Base-by-base conservation (phyloP, 2,888 invertebrate species). In the Monoplex corrugatus region DNA sequence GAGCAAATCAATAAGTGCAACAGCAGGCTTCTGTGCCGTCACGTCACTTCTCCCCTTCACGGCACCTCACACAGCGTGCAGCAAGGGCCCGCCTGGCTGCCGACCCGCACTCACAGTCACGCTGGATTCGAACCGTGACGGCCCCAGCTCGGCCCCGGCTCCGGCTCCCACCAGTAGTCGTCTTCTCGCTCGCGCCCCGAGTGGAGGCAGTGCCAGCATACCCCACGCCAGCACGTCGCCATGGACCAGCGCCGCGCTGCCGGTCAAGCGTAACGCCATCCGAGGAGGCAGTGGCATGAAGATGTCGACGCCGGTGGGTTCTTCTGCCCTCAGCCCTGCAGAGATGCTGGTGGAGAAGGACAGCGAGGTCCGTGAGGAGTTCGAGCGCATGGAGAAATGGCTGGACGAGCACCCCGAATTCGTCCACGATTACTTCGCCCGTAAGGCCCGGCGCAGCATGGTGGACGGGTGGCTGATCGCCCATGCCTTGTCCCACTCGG, bases 381-480 rank as follows among this genome's bases (percentile, higher is more conserved):
- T 93, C 89, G 94, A 93, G 28, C 90, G 91, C 92, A 98, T 98
- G 97, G 98, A 99, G 96, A 97, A 98, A 94, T 99, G 99, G 99
- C 97, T 99, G 93, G 99, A 99, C 96, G 98, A 98, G 96, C 98
- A 99, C 97, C 98, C 98, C 94, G 98, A 98, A 96, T 99, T 99
- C 96, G 98, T 98, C 93, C 98, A 98, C 96, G 98, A 99, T 96
- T 99, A 99, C 96, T 98, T 99, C 95, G 96, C 92, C 96, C 98
- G 98, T 96, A 98, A 99, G 97, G 98, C 98, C 93, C 98, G 98
- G 92, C 97, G 98, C 93, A 98, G 98, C 95, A 98, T 98, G 95
- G 98, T 99, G 94, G 98, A 99, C 96, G 97, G 98, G 93, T 99
- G 99, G 99, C 96, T 99, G 94, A 97, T 98, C 92, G 91, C 94